Evolutionary conservation across 2,888 invertebrate species (phyloP), one percentile per base, ranked within the genome.

Genomic region (Laothoe populi): DNA sequence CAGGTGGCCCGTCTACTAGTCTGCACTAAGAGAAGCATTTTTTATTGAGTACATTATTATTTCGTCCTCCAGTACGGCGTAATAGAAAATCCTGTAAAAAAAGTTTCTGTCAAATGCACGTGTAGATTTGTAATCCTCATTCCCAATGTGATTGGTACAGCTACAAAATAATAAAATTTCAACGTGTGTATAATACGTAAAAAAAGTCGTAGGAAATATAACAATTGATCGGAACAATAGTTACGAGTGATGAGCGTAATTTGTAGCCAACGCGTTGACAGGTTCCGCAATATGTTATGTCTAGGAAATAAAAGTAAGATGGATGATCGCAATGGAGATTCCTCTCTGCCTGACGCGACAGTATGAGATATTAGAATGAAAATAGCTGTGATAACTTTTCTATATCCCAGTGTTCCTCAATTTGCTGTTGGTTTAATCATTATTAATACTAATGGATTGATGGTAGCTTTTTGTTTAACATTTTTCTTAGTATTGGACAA

Each of bases 301-400:
- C 53, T 53, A 53, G 53, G 53, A 53, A 53, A 53, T 53, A 53
- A 53, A 53, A 35, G 35, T 31, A 53, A 53, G 35, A 53, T 53
- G 53, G 5, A 53, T 53, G 53, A 35, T 53, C 31, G 4, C 53
- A 53, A 53, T 31, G 35, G 35, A 53, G 19, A 53, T 53, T 35
- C 31, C 53, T 31, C 4, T 19, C 35, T 31, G 11, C 10, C 35
- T 31, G 16, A n/a, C 49, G 24, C 24, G n/a, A 26, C 26, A 16
- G 8, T 35, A 1, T 35, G 31, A 35, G 35, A 19, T 53, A 35
- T 35, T 35, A 11, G 31, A 53, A 35, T 53, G 53, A 35, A 31
- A 35, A 53, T 13, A 53, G 19, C 19, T 16, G 19, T 53, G 19
- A 19, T 31, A 16, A 19, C 5, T 10, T 35, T 35, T 53, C 13